These are phyloP conservation scores for Gila robusta DNA, from an alignment of 2,797 vertebrate species.

Conservation along the genomic window DNA sequence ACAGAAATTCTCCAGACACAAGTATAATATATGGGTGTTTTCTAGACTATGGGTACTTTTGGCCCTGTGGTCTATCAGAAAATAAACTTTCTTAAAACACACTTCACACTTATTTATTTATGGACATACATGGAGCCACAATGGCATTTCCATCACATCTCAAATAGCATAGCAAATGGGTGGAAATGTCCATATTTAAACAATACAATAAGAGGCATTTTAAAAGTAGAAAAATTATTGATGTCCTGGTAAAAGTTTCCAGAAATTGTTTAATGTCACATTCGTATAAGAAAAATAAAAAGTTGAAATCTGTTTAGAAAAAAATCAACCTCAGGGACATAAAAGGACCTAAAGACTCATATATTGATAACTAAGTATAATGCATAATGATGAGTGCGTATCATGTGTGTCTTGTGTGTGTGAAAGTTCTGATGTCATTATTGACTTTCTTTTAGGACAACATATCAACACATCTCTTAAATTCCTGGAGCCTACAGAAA, in stretches of 20 bases:
- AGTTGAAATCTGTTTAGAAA: not conserved
- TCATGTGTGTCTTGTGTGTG: not conserved
- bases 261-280: not conserved
- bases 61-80: not conserved
- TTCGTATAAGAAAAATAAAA: not conserved
- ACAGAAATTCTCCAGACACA: not conserved
- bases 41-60: not conserved
- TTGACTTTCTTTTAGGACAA: constrained; percentile 25
- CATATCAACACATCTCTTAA: constrained; percentile 13
- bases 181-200: not conserved
- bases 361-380: not conserved
- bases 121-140: not conserved
- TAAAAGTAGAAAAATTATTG: not conserved
- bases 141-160: not conserved
- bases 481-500: constrained; percentile 8
- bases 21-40: constrained; percentile 6
- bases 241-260: too few species aligned
- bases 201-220: not conserved
- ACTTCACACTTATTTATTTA: not conserved
- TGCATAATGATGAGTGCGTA: not conserved
- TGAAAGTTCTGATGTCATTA: not conserved
- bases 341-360: not conserved
- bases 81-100: constrained; percentile 2
- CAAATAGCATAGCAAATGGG: not conserved
- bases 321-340: not conserved